These are phyloP conservation scores for Toxotes chatareus DNA, from an alignment of 2,113 vertebrate species.

Conservation along the genomic window DNA sequence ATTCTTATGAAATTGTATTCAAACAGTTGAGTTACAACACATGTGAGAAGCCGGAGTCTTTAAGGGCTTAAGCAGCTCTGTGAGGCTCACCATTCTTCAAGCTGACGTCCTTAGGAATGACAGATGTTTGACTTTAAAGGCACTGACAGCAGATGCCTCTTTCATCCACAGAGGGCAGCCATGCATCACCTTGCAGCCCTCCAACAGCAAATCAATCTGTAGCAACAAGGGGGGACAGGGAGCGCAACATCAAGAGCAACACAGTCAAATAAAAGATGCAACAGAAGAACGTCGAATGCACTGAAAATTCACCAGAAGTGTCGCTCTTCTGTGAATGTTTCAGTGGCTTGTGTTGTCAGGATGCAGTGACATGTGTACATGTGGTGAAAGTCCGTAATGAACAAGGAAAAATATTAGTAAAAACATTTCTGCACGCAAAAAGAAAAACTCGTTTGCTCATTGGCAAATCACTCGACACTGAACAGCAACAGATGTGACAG, in stretches of 20 bases:
- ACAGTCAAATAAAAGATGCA: neutral
- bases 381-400: no score
- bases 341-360: neutral
- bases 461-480: no score
- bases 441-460: no score
- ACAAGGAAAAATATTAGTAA: no score
- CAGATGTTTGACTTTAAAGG: constrained; percentile 21
- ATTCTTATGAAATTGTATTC: neutral
- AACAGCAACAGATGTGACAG: no score
- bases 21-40: neutral
- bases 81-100: constrained; percentile 15
- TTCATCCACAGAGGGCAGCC: constrained; percentile 29
- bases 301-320: neutral
- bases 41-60: neutral
- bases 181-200: constrained; percentile 7
- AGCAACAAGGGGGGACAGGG: neutral
- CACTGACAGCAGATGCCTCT: constrained; percentile 29
- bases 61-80: neutral
- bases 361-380: neutral
- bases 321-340: neutral
- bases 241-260: neutral
- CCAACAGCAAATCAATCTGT: constrained; percentile 33
- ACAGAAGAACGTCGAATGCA: no score
- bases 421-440: no score
- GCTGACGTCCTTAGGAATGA: constrained; percentile 17